Base-by-base conservation (phyloP, 2,888 invertebrate species). In the Ptilodon capucinus region DNA sequence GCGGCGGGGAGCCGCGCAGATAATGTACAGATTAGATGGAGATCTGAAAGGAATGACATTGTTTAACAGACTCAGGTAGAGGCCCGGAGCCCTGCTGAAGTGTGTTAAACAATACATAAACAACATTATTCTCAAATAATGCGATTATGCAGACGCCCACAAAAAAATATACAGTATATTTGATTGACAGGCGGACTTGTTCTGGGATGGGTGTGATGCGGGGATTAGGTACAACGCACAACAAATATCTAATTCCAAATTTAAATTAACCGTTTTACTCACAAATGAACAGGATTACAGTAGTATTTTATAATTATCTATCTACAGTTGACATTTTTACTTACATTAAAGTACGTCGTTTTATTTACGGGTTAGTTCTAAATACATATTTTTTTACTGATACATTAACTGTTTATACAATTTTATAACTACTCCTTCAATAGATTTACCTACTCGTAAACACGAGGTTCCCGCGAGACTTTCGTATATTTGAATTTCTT, bases 21-120 rank as follows among this genome's bases (percentile, higher is more conserved):
- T 88, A 84, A 87, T 81, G 79, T 79, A 77, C 73, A 86, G 90
- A 89, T 89, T 86, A 90, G 87, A 90, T 90, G 79, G 68, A 81
- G 84, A 90, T 89, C 87, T 83, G 73, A 74, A 79, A 76, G 78
- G 78, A 76, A 78, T 74, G 74, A 81, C 85, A 88, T 90, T 89
- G 89, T 89, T 84, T 86, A 82, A 81, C 71, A 64, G 71, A 54
- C 66, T 69, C 88, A 89, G 90, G 89, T 88, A 90, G 77, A 79
- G 54, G 59, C 60, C 60, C 55, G 59, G 64, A 40, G 42, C 25
- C 57, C 76, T 76, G 72, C 69, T 78, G 71, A 77, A 85, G 81
- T 86, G 81, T 74, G 73, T 73, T 74, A 79, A 82, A 88, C 86
- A 88, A 89, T 87, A 76, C 73, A 81, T 78, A 87, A 89, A 88